Evolutionary conservation across 2,888 invertebrate genomes (phyloP).

Genomic region (Cephus nigrinus): DNA sequence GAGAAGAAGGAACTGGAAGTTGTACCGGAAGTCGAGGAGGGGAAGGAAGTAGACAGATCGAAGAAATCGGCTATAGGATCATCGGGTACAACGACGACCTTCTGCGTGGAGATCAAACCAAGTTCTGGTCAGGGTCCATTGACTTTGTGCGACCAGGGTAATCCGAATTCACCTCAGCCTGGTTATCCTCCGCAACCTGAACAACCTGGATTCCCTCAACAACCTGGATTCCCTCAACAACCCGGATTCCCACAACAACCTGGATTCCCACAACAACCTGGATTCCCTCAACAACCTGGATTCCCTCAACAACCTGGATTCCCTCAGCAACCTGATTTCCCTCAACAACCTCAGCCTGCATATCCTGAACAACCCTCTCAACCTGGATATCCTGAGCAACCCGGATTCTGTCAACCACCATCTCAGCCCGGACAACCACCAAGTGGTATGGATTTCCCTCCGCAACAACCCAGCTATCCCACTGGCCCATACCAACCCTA

Average conservation of each 20-base stretch:
- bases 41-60: conserved; percentile 39
- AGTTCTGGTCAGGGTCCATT: too few species aligned
- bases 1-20: conserved; percentile 11
- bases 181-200: not conserved
- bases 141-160: too few species aligned
- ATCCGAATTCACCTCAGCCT: too few species aligned
- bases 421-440: too few species aligned
- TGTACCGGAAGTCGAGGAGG: conserved; percentile 13
- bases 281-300: too few species aligned
- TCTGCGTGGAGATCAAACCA: conserved; percentile 67
- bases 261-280: too few species aligned
- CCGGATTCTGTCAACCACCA: too few species aligned
- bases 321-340: not conserved
- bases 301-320: too few species aligned
- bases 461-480: too few species aligned
- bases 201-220: not conserved
- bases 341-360: not conserved
- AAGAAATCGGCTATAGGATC: conserved; percentile 54
- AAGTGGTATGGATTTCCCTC: too few species aligned
- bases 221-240: not conserved
- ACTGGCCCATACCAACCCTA: too few species aligned
- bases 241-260: too few species aligned
- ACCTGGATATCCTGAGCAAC: not conserved
- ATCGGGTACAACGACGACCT: conserved; percentile 58
- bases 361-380: not conserved